Evolutionary conservation across 2,797 vertebrate genomes (phyloP).

Genomic region (Telmatherina bonti): DNA sequence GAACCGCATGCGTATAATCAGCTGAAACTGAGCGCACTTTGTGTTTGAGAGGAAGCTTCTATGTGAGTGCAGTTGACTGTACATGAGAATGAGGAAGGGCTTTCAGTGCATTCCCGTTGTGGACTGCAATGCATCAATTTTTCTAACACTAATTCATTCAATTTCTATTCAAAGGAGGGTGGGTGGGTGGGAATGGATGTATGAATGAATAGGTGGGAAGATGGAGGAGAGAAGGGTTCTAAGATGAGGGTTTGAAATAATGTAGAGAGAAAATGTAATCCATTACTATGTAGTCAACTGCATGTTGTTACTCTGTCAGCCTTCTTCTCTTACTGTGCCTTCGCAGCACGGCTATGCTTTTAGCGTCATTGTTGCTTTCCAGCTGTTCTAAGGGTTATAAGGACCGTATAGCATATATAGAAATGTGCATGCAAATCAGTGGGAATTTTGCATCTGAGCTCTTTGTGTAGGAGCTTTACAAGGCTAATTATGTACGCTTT

Average conservation of each 20-base stretch:
- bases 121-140: slow-evolving; percentile 50
- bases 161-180: slow-evolving; percentile 49
- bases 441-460: slow-evolving; percentile 36
- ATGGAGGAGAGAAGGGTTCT: slow-evolving; percentile 18
- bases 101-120: slow-evolving; percentile 51
- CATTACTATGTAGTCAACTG: slow-evolving; percentile 47
- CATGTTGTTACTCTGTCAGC: slow-evolving; percentile 65
- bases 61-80: slow-evolving; percentile 27
- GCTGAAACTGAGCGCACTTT: slow-evolving; percentile 50
- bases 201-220: slow-evolving; percentile 16
- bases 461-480: slow-evolving; percentile 36
- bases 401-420: slow-evolving; percentile 14
- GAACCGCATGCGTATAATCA: slow-evolving; percentile 68
- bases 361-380: slow-evolving; percentile 37
- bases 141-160: slow-evolving; percentile 47
- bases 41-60: slow-evolving; percentile 23
- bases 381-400: slow-evolving; percentile 19
- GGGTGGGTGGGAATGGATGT: slow-evolving; percentile 10
- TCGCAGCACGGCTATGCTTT: slow-evolving; percentile 58
- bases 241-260: slow-evolving; percentile 39
- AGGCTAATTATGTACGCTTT: slow-evolving; percentile 18
- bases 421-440: slow-evolving; percentile 53
- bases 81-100: slow-evolving; percentile 51
- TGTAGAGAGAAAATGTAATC: slow-evolving; percentile 45
- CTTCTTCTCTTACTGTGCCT: slow-evolving; percentile 34